phyloP scores from a whole-genome alignment of 2,113 vertebrate genomes.

The Pycnonotus jocosus region DNA sequence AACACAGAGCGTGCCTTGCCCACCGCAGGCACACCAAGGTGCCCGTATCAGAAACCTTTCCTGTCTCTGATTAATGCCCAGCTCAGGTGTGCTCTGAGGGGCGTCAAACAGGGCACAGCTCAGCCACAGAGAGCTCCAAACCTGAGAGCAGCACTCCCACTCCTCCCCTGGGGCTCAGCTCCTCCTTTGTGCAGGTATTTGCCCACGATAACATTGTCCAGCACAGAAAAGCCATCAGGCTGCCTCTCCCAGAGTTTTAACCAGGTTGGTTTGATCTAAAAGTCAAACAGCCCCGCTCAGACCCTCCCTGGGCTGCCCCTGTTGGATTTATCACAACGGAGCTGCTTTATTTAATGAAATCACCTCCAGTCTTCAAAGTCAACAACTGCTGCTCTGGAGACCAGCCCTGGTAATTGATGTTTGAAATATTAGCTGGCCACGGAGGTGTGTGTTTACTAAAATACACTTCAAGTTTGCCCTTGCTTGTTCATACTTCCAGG shows the following conservation, averaged over 20 bases:
- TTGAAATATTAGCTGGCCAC: neutral
- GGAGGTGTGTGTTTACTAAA: neutral
- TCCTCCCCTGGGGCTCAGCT: neutral
- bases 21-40: rapidly evolving
- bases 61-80: neutral
- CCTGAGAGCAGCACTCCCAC: rapidly evolving
- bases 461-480: neutral
- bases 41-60: neutral
- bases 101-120: neutral
- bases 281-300: neutral
- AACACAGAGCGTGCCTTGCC: neutral
- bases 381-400: slow-evolving; percentile 1
- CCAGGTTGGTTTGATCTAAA: neutral
- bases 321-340: neutral
- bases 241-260: neutral
- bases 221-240: neutral
- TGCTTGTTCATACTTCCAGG: neutral
- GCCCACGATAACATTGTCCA: slow-evolving; percentile 23
- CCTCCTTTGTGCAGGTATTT: neutral
- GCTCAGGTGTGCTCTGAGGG: neutral
- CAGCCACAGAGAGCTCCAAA: neutral
- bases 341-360: neutral
- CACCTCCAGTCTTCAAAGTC: slow-evolving; percentile 48
- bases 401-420: neutral
- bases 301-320: neutral